phyloP scores from a whole-genome alignment of 2,113 vertebrate species.

The Pelmatolapia mariae region DNA sequence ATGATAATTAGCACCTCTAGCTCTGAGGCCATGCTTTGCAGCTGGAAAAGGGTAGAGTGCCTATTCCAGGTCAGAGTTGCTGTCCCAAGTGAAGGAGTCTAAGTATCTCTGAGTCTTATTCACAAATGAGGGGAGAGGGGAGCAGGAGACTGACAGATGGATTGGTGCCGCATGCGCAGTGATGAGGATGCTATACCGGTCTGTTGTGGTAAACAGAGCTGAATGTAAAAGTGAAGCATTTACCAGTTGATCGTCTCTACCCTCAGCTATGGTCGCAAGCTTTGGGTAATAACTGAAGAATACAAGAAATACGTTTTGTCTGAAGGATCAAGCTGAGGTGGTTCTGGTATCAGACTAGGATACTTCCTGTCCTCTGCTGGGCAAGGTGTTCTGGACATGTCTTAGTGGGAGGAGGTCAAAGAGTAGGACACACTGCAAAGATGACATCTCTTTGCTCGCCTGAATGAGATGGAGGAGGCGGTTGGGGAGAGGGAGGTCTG shows the following conservation, averaged over 20 bases:
- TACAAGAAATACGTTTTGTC: neutral
- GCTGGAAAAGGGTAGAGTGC: neutral
- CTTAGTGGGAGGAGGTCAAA: neutral
- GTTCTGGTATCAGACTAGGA: neutral
- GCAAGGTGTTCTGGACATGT: neutral
- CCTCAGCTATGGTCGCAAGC: neutral
- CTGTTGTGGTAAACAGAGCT: neutral
- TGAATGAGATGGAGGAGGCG: neutral
- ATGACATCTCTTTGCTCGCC: neutral
- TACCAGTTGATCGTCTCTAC: neutral
- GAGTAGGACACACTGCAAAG: neutral
- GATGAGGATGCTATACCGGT: accelerated
- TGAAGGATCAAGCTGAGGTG: neutral
- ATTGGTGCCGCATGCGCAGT: neutral
- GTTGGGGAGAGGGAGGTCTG: neutral
- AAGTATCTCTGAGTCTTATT: neutral
- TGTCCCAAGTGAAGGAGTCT: neutral
- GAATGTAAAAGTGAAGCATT: neutral
- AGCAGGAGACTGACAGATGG: neutral
- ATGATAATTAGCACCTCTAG: neutral
- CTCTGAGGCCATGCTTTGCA: neutral
- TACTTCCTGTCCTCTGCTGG: neutral
- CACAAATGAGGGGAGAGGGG: neutral
- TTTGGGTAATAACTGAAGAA: neutral
- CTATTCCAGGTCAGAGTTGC: neutral